A percentile compares a stretch with the other conserved stretches of the same genome.
These are phyloP conservation scores for Rhopalosiphum maidis DNA, from an alignment of 1,140 invertebrate genomes.

Conservation along the genomic window DNA sequence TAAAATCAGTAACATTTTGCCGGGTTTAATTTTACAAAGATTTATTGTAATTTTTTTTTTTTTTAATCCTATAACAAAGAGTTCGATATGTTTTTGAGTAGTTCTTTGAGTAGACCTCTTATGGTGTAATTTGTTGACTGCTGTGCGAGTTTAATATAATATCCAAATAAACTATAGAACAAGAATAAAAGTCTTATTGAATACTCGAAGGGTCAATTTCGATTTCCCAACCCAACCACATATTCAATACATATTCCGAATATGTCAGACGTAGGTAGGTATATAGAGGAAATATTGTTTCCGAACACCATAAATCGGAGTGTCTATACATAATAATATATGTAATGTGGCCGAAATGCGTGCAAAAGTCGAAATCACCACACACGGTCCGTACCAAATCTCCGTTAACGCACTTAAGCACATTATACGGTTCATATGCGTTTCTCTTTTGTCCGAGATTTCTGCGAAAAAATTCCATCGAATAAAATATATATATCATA, in stretches of 20 bases:
- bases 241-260: background rate
- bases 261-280: background rate
- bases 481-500: background rate
- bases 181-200: background rate
- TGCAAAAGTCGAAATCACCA: background rate
- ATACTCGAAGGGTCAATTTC: background rate
- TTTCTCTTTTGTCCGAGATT: background rate
- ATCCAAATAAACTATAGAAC: background rate
- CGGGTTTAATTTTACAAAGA: background rate
- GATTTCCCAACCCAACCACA: background rate
- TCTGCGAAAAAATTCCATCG: background rate
- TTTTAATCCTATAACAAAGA: background rate
- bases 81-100: background rate
- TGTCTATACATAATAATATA: too few species aligned
- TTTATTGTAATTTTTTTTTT: background rate
- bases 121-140: background rate
- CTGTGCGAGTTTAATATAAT: background rate
- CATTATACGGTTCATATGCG: background rate
- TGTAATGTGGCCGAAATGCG: too few species aligned
- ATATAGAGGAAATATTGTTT: background rate
- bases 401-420: background rate
- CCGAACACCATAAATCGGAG: background rate
- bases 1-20: background rate
- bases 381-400: background rate
- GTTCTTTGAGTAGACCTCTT: background rate